These are phyloP conservation scores for Takifugu rubripes DNA, from an alignment of 2,797 vertebrate species.

Conservation along the genomic window DNA sequence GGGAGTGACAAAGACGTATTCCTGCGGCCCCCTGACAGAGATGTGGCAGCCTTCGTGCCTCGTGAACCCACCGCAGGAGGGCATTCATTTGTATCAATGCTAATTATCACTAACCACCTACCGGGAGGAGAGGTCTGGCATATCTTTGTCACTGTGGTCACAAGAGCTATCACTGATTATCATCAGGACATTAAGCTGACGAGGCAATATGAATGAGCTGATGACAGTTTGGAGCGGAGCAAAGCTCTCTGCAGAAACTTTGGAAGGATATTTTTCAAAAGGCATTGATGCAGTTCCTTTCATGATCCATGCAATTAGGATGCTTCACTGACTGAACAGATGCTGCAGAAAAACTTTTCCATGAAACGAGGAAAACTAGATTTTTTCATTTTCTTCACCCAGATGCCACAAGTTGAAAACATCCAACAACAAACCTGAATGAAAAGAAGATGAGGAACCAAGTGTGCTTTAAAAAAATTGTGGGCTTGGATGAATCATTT, in stretches of 20 bases:
- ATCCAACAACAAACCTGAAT: not conserved
- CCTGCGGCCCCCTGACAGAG: constrained; percentile 32
- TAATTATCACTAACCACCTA: constrained; percentile 68
- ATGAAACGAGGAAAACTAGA: constrained; percentile 6
- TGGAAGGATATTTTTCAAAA: constrained; percentile 15
- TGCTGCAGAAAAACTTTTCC: not conserved
- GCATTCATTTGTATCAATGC: constrained; percentile 47
- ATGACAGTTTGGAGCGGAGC: constrained; percentile 24
- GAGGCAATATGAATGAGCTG: constrained; percentile 48
- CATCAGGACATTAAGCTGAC: constrained; percentile 49
- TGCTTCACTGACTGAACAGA: constrained; percentile 2
- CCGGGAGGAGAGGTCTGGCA: constrained; percentile 45
- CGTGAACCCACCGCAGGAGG: constrained; percentile 56
- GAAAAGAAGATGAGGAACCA: not conserved
- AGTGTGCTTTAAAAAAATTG: too few relatives aligned
- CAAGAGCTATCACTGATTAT: constrained; percentile 49
- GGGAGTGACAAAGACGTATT: constrained; percentile 56
- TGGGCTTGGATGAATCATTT: too few relatives aligned
- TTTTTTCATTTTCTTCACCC: not conserved
- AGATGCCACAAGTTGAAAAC: not conserved
- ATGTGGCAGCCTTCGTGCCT: constrained; percentile 53
- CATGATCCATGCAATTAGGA: constrained; percentile 4
- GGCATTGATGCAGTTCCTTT: constrained; percentile 5
- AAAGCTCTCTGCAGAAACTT: constrained; percentile 36
- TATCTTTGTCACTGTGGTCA: constrained; percentile 55